A percentile compares a stretch with the other conserved stretches of the same genome.
Evolutionary conservation across 2,888 invertebrate genomes (phyloP).

Genomic region (Busseola fusca): DNA sequence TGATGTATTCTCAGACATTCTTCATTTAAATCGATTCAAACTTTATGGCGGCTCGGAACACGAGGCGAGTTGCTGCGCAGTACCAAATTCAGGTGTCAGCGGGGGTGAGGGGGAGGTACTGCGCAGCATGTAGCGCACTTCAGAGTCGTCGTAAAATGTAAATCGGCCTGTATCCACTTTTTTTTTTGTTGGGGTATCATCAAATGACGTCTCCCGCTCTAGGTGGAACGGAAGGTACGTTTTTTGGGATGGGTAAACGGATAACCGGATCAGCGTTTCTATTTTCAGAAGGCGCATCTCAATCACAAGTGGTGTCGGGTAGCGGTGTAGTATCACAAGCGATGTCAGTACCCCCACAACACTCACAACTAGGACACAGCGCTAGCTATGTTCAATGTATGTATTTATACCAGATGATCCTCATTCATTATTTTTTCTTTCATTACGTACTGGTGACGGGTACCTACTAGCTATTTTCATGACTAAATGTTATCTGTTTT

Average conservation of each 20-base stretch:
- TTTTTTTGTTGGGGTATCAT: too few relatives aligned
- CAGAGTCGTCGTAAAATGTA: too few relatives aligned
- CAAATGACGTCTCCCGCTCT: too few relatives aligned
- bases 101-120: too few relatives aligned
- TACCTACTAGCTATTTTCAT: background rate
- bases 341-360: slow-evolving; percentile 77
- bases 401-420: slow-evolving; percentile 3
- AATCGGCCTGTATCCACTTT: too few relatives aligned
- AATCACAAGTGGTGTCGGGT: slow-evolving; percentile 45
- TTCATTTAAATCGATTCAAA: too few relatives aligned
- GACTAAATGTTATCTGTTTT: background rate
- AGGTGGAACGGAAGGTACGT: too few relatives aligned
- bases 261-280: background rate
- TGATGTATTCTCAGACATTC: too few relatives aligned
- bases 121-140: too few relatives aligned
- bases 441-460: background rate
- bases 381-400: slow-evolving; percentile 94
- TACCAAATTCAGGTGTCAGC: too few relatives aligned
- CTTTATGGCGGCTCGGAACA: too few relatives aligned
- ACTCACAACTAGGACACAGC: slow-evolving; percentile 88
- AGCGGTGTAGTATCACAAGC: slow-evolving; percentile 63
- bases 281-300: slow-evolving; percentile 68
- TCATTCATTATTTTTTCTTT: background rate
- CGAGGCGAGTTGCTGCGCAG: too few relatives aligned
- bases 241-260: background rate